Evolutionary conservation across 2,797 vertebrate genomes (phyloP).

Genomic region (Parambassis ranga): DNA sequence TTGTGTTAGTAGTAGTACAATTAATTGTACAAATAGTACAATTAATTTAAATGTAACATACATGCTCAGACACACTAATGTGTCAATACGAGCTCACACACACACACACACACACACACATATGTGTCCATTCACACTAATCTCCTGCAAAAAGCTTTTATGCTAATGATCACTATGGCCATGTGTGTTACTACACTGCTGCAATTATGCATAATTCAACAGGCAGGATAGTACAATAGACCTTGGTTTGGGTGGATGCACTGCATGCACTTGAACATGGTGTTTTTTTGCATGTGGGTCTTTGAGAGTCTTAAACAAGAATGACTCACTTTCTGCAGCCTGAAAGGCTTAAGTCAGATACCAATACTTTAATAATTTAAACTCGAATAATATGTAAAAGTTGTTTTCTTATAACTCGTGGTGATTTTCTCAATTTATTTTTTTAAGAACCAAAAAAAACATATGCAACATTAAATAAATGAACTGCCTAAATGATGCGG

Average conservation of each 20-base stretch:
- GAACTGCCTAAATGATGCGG: not conserved
- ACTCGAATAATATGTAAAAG: too few relatives aligned
- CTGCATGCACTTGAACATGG: constrained; percentile 3
- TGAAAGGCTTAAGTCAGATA: not conserved
- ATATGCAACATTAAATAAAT: not conserved
- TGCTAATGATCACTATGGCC: constrained; percentile 73
- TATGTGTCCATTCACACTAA: constrained; percentile 39
- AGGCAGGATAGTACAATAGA: constrained; percentile 54
- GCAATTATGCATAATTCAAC: constrained; percentile 79
- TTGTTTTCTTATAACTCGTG: too few relatives aligned
- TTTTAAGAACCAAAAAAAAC: too few relatives aligned
- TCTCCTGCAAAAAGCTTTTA: constrained; percentile 75
- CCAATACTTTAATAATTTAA: not conserved
- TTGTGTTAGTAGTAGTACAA: too few relatives aligned
- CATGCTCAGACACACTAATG: constrained; percentile 25
- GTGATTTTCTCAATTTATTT: too few relatives aligned
- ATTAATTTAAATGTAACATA: too few relatives aligned
- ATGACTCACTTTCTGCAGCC: not conserved
- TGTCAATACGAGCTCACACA: too few relatives aligned
- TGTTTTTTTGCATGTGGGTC: not conserved
- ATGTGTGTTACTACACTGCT: constrained; percentile 56
- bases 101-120: constrained; percentile 9
- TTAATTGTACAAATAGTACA: too few relatives aligned
- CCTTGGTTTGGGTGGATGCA: constrained; percentile 41
- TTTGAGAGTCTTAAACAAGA: not conserved